A percentile compares a stretch with the other conserved stretches of the same genome.
These are phyloP conservation scores for Hermodice carunculata DNA, from an alignment of 2,888 invertebrate genomes.

Conservation along the genomic window DNA sequence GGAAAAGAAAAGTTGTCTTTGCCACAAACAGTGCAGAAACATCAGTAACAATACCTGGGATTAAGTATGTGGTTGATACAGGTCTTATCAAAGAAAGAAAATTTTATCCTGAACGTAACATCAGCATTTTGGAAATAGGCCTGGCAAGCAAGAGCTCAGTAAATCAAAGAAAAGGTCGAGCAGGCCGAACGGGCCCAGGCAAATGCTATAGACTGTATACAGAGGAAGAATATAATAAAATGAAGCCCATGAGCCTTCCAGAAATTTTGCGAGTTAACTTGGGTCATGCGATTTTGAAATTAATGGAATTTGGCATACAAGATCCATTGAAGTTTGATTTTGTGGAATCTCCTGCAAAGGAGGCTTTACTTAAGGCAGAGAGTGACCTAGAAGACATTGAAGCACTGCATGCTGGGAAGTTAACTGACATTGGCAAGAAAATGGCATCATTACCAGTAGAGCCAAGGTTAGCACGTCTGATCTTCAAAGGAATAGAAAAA, in stretches of 20 bases:
- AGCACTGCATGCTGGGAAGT: constrained; percentile 48
- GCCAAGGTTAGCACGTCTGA: constrained; percentile 55
- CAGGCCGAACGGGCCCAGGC: constrained; percentile 67
- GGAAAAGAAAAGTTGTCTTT: constrained; percentile 66
- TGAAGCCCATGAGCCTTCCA: constrained; percentile 56
- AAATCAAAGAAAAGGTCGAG: constrained; percentile 69
- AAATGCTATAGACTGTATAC: constrained; percentile 67
- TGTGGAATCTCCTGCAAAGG: constrained; percentile 58
- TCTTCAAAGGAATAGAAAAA: constrained; percentile 45
- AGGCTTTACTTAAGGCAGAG: constrained; percentile 51
- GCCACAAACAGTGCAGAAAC: constrained; percentile 70
- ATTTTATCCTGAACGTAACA: constrained; percentile 61
- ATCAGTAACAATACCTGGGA: constrained; percentile 68
- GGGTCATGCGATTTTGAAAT: constrained; percentile 58
- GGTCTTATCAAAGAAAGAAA: constrained; percentile 66
- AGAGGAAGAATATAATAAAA: constrained; percentile 54
- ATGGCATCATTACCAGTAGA: constrained; percentile 62
- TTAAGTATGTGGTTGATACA: constrained; percentile 68
- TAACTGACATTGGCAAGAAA: constrained; percentile 60
- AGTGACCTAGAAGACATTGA: constrained; percentile 51
- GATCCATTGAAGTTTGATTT: constrained; percentile 59
- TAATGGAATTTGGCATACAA: constrained; percentile 60
- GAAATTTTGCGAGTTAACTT: constrained; percentile 65
- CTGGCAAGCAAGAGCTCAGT: constrained; percentile 65
- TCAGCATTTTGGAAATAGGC: constrained; percentile 52